Evolutionary conservation across 2,113 vertebrate genomes (phyloP).

Genomic region (Catharus bicknelli): DNA sequence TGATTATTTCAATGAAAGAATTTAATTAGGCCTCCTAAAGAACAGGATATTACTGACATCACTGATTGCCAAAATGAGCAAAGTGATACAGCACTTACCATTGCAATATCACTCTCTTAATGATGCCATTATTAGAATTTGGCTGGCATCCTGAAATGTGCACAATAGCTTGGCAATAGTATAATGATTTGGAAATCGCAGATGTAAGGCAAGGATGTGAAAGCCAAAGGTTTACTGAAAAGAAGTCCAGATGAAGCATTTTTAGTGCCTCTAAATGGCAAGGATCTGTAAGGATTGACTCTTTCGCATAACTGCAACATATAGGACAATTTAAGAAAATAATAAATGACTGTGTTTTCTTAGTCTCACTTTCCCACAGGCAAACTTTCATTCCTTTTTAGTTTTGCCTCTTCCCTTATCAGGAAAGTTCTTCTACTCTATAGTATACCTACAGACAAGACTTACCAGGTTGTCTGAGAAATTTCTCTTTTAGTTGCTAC

Average conservation of each 20-base stretch:
- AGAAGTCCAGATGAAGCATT: constrained; percentile 58
- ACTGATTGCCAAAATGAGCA: constrained; percentile 68
- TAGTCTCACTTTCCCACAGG: neutral
- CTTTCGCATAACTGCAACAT: neutral
- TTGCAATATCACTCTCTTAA: constrained; percentile 72
- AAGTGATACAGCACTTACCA: constrained; percentile 67
- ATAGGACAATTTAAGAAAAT: neutral
- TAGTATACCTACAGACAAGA: neutral
- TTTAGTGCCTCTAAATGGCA: constrained; percentile 3
- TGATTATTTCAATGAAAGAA: constrained; percentile 78
- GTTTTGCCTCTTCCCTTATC: neutral
- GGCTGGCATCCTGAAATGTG: constrained; percentile 73
- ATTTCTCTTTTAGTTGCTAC: neutral
- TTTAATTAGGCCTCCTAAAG: constrained; percentile 77
- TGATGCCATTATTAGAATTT: constrained; percentile 73
- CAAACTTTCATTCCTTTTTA: neutral
- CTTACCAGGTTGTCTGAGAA: neutral
- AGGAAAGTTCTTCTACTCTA: neutral
- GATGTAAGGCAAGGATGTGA: constrained; percentile 68
- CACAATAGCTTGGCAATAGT: constrained; percentile 74
- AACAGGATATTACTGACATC: constrained; percentile 78
- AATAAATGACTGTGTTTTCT: neutral
- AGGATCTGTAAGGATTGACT: constrained; percentile 6
- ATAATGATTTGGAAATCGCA: constrained; percentile 69
- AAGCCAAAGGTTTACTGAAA: constrained; percentile 69